phyloP scores from a whole-genome alignment of 2,113 vertebrate genomes.

The Chitala chitala region DNA sequence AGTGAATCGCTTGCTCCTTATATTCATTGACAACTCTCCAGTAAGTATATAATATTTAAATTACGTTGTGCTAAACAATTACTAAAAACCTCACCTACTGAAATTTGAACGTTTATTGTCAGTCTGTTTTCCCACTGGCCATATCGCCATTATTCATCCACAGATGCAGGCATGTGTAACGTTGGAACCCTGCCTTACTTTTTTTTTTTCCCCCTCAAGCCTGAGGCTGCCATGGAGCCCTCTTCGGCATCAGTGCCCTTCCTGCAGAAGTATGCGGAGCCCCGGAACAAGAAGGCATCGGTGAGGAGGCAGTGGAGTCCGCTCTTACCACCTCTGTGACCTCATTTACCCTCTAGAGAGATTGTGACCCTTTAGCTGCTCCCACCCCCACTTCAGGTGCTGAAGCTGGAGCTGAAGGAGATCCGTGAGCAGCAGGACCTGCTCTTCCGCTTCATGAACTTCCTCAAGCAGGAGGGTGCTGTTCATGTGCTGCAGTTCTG shows the following conservation, averaged over 20 bases:
- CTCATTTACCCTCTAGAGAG: neutral
- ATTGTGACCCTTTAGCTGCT: neutral
- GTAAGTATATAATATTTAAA: slow-evolving; percentile 68
- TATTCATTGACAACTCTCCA: slow-evolving; percentile 89
- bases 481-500: slow-evolving; percentile 96
- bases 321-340: neutral
- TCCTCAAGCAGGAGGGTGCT: slow-evolving; percentile 91
- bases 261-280: slow-evolving; percentile 87
- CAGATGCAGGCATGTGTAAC: neutral
- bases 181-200: neutral
- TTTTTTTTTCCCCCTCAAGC: slow-evolving; percentile 56
- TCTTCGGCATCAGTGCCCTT: slow-evolving; percentile 80
- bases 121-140: too few species aligned
- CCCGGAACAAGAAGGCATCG: slow-evolving; percentile 81
- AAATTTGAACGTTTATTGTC: neutral
- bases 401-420: slow-evolving; percentile 90
- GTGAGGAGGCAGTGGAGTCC: slow-evolving; percentile 56
- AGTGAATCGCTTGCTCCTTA: slow-evolving; percentile 86
- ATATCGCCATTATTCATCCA: too few species aligned
- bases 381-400: slow-evolving; percentile 59
- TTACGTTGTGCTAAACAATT: neutral
- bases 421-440: slow-evolving; percentile 92
- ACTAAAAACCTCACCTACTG: neutral
- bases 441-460: slow-evolving; percentile 98
- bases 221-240: slow-evolving; percentile 82